Evolutionary conservation across 2,888 invertebrate species (phyloP), one percentile per base, ranked within the genome.

Genomic region (Aphodius sticticus): DNA sequence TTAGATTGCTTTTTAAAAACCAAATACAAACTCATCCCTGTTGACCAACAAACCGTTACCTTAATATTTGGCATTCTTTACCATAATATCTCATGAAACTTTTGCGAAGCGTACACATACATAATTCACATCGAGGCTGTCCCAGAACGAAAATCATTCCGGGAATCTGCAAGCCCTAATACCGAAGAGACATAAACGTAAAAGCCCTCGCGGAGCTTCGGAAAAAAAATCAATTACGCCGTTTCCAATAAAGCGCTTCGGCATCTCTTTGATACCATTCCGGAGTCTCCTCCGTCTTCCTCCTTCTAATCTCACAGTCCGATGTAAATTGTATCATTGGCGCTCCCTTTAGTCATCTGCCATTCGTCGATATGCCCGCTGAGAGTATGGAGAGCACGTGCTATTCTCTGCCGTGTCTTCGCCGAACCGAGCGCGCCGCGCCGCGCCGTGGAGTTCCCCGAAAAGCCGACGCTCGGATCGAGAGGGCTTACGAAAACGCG

Each of bases 391-490:
- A 53, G 53, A 70, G 77, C 80, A 80, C 80, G 78, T 80, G 80
- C 80, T 70, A 74, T 71, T 80, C 78, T 78, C 77, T 71, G 26
- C 69, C 16, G 77, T 78, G 70, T 80, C 80, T 76, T 77, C 78
- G 80, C 76, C 80, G 76, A 76, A 70, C 78, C 77, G 12, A 53
- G 53, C 77, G 12, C 1, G 53, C 76, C 80, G 76, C 70, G 69
- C 80, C 77, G 12, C 7, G 53, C 78, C 77, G 78, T 78, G 80
- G 80, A 76, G 80, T 80, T 80, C 80, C 76, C 76, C 76, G 80
- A 80, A 80, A 77, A 79, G 53, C 53, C 53, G 53, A 53, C 53
- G 79, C 72, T 81, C 80, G 81, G 75, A 75, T 78, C 79, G 81
- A 79, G 81, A 70, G 81, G 80, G 80, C 80, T 82, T 79, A 53